Evolutionary conservation across 2,888 invertebrate species (phyloP), one percentile per base, ranked within the genome.

Genomic region (Drosophila picticornis): DNA sequence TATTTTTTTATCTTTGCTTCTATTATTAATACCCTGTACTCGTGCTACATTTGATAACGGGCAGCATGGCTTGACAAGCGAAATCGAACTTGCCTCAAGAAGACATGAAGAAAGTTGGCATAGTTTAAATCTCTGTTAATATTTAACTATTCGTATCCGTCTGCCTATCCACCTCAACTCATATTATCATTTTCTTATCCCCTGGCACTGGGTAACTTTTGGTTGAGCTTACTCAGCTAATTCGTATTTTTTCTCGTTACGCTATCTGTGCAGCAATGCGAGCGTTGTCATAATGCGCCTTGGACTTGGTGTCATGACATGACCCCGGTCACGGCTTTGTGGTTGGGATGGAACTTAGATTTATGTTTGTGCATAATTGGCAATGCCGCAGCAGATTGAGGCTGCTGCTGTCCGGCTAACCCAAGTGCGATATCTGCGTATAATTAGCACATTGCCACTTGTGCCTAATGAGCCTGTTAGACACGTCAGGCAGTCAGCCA

Each of bases 381-480:
- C 84, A 79, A 79, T 82, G 80, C 72, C 75, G 75, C 72, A 72
- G 70, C 67, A 84, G 80, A 77, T 75, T 80, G 62, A 75, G 67
- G 76, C 80, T 77, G 48, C 72, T 60, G 63, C 7, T 29, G 73
- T 38, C 31, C 63, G 59, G 77, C 58, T 80, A 64, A 77, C 81
- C 78, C 73, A 53, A 59, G 43, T 70, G 64, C 57, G 61, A 67
- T 68, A 65, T 63, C 73, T 77, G 83, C 56, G 81, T 81, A 88
- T 91, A 92, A 92, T 91, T 91, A 92, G 92, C 91, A 85, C 91
- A 91, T 88, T 90, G 83, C 88, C 91, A 91, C 91, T 91, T 92
- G 87, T 85, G 89, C 80, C 90, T 90, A 91, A 91, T 92, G 91
- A 92, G 85, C 84, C 92, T 91, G 91, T 90, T 91, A 82, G 85